Evolutionary conservation across 2,797 vertebrate genomes (phyloP), one percentile per base, ranked within the genome.

Genomic region (Percopsis omiscomaycus): DNA sequence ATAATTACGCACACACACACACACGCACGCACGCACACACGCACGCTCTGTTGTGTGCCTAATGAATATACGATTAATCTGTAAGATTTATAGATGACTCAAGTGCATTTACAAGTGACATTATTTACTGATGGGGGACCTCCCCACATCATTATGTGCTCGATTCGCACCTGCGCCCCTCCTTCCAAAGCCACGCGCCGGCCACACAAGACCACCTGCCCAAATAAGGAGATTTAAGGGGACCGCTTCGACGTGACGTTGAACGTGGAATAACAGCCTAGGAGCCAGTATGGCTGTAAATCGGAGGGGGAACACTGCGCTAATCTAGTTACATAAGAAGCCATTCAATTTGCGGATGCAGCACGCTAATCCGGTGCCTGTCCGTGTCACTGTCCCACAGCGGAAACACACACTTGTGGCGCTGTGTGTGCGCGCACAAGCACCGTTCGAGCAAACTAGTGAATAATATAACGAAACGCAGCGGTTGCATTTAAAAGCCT

Each of bases 331-430:
- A 68, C 78, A 68, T 78, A 85, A 86, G 72, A 49, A 61, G 44
- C 68, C 77, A 58, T 57, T 84, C 75, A 79, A 86, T 88, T 83
- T 82, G 77, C 71, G 30, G 79, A 71, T 64, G 65, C 68, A 61
- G 74, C 58, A 73, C 66, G 15, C 72, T 88, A 84, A 90, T 89
- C 89, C 84, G 14, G 64, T 83, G 48, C 81, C 60, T 69, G 54
- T 71, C 73, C 68, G 64, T 62, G 73, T 59, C 66, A 55, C 49
- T 60, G 79, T 83, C 79, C 83, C 67, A 72, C 65, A 56, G 79
- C 70, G 49, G 58, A 71, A 57, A n/a, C 71, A 46, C 79, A 79
- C 88, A 92, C 90, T 89, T 92, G 90, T 91, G 76, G 90, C 86
- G 80, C 71, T 3, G 30, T 16, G 51, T 55, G 54, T 14, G 32